These are phyloP conservation scores for Myotis findleyi DNA, from an alignment of 2,797 vertebrate genomes.

Conservation along the genomic window DNA sequence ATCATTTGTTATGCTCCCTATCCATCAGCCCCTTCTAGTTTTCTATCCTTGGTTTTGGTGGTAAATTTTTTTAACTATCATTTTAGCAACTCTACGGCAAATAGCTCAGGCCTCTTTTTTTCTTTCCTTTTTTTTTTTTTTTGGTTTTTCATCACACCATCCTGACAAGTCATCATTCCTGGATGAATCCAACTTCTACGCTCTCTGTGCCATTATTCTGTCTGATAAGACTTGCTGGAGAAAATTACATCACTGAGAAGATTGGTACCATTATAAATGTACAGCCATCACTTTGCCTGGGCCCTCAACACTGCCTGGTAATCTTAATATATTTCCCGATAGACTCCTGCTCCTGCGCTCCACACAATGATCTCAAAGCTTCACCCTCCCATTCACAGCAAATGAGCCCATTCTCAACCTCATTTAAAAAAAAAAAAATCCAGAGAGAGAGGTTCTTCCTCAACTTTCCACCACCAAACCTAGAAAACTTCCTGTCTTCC, in stretches of 20 bases:
- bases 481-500: neutral
- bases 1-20: neutral
- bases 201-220: neutral
- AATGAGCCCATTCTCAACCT: neutral
- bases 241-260: slow-evolving; percentile 52
- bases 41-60: neutral
- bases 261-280: neutral
- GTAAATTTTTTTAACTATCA: slow-evolving; percentile 10
- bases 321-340: slow-evolving; percentile 32
- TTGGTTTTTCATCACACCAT: neutral
- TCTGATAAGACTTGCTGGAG: slow-evolving; percentile 51
- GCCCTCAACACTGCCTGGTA: neutral
- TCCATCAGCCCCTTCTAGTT: neutral
- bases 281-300: neutral
- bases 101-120: neutral
- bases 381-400: neutral
- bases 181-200: neutral
- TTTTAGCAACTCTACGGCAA: neutral
- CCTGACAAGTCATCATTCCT: neutral
- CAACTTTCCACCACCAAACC: neutral
- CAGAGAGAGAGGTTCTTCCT: neutral
- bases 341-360: neutral
- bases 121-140: neutral
- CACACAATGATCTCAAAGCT: neutral
- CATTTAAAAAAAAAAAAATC: neutral